Evolutionary conservation across 2,113 vertebrate genomes (phyloP).

Genomic region (Loxodonta africana): DNA sequence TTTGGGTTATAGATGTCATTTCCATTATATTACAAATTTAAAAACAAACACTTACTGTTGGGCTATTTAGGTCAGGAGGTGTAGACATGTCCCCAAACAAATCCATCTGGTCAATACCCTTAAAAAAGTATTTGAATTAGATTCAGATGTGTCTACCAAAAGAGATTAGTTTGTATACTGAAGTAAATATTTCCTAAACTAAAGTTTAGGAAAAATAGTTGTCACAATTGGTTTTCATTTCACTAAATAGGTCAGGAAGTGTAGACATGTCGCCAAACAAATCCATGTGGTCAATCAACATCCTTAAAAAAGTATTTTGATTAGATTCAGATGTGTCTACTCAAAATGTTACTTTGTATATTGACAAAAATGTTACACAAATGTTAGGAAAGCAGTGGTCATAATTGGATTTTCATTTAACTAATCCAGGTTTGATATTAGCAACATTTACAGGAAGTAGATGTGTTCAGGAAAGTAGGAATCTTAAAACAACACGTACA

Average conservation of each 20-base stretch:
- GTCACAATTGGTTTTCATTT: slow-evolving; percentile 50
- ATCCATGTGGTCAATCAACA: slow-evolving; percentile 91
- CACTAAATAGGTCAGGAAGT: slow-evolving; percentile 91
- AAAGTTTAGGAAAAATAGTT: slow-evolving; percentile 58
- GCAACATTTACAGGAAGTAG: slow-evolving; percentile 39
- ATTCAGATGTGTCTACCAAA: slow-evolving; percentile 78
- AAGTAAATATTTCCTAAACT: slow-evolving; percentile 50
- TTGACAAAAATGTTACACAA: slow-evolving; percentile 15
- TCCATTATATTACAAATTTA: slow-evolving; percentile 81
- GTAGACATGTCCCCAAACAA: slow-evolving; percentile 99
- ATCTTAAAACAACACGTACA: slow-evolving; percentile 67
- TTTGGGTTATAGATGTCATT: slow-evolving; percentile 73
- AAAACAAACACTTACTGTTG: slow-evolving; percentile 93
- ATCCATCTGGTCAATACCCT: slow-evolving; percentile 95
- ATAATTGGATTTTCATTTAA: slow-evolving; percentile 18
- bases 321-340: slow-evolving; percentile 45
- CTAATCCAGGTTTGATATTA: slow-evolving; percentile 17
- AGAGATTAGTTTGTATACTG: slow-evolving; percentile 70
- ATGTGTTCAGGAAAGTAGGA: not conserved
- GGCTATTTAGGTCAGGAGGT: slow-evolving; percentile 94
- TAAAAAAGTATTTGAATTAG: slow-evolving; percentile 85
- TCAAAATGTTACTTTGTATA: slow-evolving; percentile 37
- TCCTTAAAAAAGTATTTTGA: slow-evolving; percentile 86
- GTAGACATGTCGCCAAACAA: slow-evolving; percentile 95
- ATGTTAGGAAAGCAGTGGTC: slow-evolving; percentile 15